Base-by-base conservation (phyloP, 2,797 vertebrate genomes). In the Emydoidea blandingii region DNA sequence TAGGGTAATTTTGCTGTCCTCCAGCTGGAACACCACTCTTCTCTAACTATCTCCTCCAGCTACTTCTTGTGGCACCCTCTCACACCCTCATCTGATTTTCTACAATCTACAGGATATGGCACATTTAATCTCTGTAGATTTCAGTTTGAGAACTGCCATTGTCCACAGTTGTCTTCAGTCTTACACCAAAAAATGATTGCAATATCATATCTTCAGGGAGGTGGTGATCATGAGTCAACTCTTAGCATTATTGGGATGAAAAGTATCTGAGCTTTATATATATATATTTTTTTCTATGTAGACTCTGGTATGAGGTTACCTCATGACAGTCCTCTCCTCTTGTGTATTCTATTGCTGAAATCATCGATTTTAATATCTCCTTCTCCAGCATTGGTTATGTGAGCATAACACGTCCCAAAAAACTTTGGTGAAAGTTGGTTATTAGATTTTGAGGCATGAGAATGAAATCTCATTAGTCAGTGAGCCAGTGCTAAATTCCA, bases 401-500 rank as follows among this genome's bases (percentile, higher is more conserved):
- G 23, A 15, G 76, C 19, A 79, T 87, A 96, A 87, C 72, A 68
- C 80, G 50, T 90, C 81, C 52, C 37, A 86, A 83, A 81, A 93
- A 81, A 37, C 88, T 93, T 96, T 94, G 94, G 79, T 86, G 88
- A 79, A 92, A 87, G 49, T 91, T 74, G 49, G 83, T 88, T 96
- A 93, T 92, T 95, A 91, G 83, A 95, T 92, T 97, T 59, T 95
- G 83, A 79, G 89, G 52, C 95, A 96, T 89, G 90, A 83, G 92
- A 94, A 92, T 97, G 94, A 79, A 95, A 97, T 88, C 85, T 97
- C 92, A 95, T 97, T 97, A 97, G 96, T 94, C 84, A 95, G 41
- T 72, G 89, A 85, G 79, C 83, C 4, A 83, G 84, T 95, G 89
- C 96, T 96, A 96, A 97, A 94, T 91, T 97, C 84, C 90, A 93